Evolutionary conservation across 2,888 invertebrate genomes (phyloP), one percentile per base, ranked within the genome.

Genomic region (Tinea semifulvella): DNA sequence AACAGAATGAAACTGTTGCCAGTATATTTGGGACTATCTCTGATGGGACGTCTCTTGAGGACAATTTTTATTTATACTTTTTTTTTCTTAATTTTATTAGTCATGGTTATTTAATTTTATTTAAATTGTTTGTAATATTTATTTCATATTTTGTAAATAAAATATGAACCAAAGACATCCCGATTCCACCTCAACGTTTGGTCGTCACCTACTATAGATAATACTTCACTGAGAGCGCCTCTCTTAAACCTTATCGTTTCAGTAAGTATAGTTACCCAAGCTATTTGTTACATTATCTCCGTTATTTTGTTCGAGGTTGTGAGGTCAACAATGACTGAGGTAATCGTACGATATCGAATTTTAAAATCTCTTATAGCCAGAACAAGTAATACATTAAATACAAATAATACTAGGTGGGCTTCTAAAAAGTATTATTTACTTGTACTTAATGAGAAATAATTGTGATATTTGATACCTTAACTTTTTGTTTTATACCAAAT

Each of bases 281-380:
- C 72, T 70, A 76, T 76, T 77, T 75, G 76, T 77, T 68, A 65
- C 60, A 59, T 75, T 77, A 76, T 77, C 76, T 75, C 53, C 52
- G 61, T 66, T 70, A 67, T 64, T 74, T 72, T 65, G 68, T 71
- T 65, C 60, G 58, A 69, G 72, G 75, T 74, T 65, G 74, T 68
- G 65, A 74, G 75, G 73, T 76, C 70, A 75, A 62, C 67, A 60
- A 18, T 10, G 27, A 27, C 36, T 36, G 36, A 36, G 36, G 36
- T 36, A 36, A 36, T 36, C 36, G 18, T 18, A n/a, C 36, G 16
- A 36, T 36, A 36, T 36, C 36, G 18, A 36, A 36, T 17, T 36
- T n/a, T 18, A 18, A 18, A 36, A 36, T 36, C 36, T 36, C 18
- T 18, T 18, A 36, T 36, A 17, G n/a, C 18, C 14, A 4, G 5